Evolutionary conservation across 2,113 vertebrate species (phyloP), one percentile per base, ranked within the genome.

Genomic region (Morone saxatilis): DNA sequence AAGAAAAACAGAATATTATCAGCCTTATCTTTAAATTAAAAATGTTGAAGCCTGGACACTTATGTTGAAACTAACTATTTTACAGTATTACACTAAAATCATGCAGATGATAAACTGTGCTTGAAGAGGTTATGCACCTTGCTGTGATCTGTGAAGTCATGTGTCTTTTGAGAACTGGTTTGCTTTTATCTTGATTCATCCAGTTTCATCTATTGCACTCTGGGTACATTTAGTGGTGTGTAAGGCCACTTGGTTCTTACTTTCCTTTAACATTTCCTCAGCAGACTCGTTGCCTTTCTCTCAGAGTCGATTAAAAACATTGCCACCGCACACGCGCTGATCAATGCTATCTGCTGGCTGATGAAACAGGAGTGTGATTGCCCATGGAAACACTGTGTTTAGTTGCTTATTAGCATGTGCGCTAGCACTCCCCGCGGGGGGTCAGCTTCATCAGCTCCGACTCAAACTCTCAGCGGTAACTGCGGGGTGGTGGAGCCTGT

Each of bases 311-410:
- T 81, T 79, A 67, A 80, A 81, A 79, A 71, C 83, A 76, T 67
- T 60, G 70, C 62, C 7, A 9, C 85, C 65, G 10, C 85, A 72
- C 69, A 71, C 61, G 10, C 11, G 36, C 75, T 72, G 81, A 91
- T 91, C 86, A 91, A 86, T 89, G 81, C 72, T 89, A 88, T 88
- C 86, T 84, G 63, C 41, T 3, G 43, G 54, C 65, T 68, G 80
- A 77, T 63, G 71, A 71, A 71, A 61, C 61, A 61, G 51, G 50
- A 57, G 67, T 72, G 85, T 84, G 83, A 78, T 79, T 70, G 74
- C 57, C 50, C 51, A 74, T 79, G 80, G 86, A 78, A 74, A 88
- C 20, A 78, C 84, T 86, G 77, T 91, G 82, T 81, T 77, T 77
- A 61, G 59, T 69, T 84, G 14, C 56, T 80, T 80, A 86, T 89